These are phyloP conservation scores for Tetramorium parvispinum DNA, from an alignment of 1,140 invertebrate genomes.

Conservation along the genomic window DNA sequence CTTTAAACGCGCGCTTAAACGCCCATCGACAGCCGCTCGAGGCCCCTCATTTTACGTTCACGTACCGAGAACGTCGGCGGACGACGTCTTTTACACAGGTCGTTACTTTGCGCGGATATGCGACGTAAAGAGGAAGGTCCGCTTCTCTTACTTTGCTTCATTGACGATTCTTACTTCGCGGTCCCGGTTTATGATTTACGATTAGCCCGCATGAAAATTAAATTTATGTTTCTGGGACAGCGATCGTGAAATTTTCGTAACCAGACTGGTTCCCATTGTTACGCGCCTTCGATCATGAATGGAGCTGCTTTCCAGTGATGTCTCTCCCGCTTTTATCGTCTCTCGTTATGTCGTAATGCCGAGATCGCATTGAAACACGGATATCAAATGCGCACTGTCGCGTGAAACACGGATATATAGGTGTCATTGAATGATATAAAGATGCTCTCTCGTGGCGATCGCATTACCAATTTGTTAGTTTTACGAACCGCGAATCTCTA, in stretches of 20 bases:
- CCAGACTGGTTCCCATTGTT: not conserved
- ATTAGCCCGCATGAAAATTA: not conserved
- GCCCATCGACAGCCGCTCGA: constrained; percentile 31
- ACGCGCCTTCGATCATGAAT: not conserved
- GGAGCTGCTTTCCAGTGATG: too few species aligned
- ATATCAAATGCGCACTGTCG: constrained; percentile 39
- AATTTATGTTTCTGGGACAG: not conserved
- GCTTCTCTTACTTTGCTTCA: not conserved
- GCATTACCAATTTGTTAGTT: constrained; percentile 77
- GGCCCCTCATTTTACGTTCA: constrained; percentile 14
- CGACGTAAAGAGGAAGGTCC: not conserved
- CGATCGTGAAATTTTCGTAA: not conserved
- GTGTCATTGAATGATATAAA: constrained; percentile 39
- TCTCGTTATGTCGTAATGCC: constrained; percentile 30
- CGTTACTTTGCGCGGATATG: not conserved
- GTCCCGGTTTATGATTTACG: not conserved
- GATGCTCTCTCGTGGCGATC: constrained; percentile 68
- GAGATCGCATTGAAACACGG: constrained; percentile 24
- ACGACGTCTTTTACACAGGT: constrained; percentile 30
- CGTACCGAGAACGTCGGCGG: not conserved
- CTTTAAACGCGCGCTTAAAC: constrained; percentile 33
- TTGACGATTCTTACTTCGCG: not conserved
- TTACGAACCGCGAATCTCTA: constrained; percentile 61
- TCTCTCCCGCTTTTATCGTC: constrained; percentile 23
- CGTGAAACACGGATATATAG: not conserved